phyloP scores from a whole-genome alignment of 2,797 vertebrate genomes.

The Merluccius polli region DNA sequence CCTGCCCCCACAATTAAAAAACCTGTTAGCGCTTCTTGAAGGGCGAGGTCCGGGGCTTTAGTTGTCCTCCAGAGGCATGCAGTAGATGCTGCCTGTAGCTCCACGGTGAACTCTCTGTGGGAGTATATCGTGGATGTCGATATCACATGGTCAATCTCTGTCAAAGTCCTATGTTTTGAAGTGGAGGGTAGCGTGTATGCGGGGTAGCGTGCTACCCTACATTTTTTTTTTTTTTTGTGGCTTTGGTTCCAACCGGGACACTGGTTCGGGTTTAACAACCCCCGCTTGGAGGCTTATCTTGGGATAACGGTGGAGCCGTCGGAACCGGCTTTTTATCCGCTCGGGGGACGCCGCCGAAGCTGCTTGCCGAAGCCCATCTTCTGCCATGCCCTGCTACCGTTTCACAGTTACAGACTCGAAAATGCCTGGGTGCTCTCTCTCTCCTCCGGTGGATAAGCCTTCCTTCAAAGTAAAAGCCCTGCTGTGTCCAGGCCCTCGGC shows the following conservation, averaged over 20 bases:
- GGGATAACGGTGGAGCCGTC: not conserved
- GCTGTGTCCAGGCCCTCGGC: not conserved
- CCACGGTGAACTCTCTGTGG: not conserved
- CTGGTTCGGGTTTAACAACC: not conserved
- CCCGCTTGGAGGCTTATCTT: not conserved
- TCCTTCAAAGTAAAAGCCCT: not conserved
- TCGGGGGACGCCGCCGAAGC: not conserved
- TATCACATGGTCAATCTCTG: too few relatives aligned
- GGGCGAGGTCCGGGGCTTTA: not conserved
- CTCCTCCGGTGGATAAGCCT: not conserved
- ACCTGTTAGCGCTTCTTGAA: not conserved
- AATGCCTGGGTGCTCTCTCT: not conserved
- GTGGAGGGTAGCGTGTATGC: too few relatives aligned
- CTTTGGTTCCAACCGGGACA: not conserved
- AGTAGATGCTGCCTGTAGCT: not conserved
- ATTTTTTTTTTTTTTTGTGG: not conserved
- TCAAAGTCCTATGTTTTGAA: too few relatives aligned
- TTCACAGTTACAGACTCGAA: not conserved
- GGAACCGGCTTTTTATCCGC: not conserved
- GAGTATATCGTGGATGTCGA: not conserved
- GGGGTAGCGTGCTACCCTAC: too few relatives aligned
- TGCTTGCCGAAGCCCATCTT: not conserved
- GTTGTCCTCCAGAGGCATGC: not conserved
- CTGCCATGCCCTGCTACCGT: not conserved
- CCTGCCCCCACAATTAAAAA: too few relatives aligned